Evolutionary conservation across 1,140 invertebrate species (phyloP).

Genomic region (Scaptomyza montana): DNA sequence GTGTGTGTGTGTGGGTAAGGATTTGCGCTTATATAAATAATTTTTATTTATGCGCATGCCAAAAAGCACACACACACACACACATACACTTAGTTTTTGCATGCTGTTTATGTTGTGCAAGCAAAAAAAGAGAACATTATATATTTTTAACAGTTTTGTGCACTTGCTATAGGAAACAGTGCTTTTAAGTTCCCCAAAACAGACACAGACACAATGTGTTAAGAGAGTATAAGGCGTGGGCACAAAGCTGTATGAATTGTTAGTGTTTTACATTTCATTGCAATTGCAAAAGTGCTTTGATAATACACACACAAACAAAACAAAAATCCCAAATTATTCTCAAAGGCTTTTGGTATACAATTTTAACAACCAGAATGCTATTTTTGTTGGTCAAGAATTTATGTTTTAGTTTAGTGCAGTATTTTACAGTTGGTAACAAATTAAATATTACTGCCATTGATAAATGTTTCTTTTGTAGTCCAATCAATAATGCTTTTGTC

Average conservation of each 20-base stretch:
- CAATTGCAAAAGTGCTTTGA: too few relatives aligned
- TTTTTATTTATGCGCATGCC: constrained; percentile 64
- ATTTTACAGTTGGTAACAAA: not conserved
- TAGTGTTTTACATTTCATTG: constrained; percentile 1
- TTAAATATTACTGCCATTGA: too few relatives aligned
- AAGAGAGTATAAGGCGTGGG: not conserved
- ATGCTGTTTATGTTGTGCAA: constrained; percentile 27
- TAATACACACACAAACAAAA: too few relatives aligned
- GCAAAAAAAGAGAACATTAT: constrained; percentile 36
- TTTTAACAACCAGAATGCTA: not conserved
- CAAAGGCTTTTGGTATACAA: too few relatives aligned
- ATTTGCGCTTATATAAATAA: constrained; percentile 77
- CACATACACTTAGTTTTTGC: constrained; percentile 38
- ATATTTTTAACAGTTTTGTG: constrained; percentile 51
- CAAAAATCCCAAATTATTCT: too few relatives aligned
- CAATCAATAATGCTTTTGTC: not conserved
- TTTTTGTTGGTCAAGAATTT: not conserved
- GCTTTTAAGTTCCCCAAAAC: constrained; percentile 3
- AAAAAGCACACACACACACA: constrained; percentile 54
- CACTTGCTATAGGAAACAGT: constrained; percentile 15
- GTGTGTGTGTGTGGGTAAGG: constrained; percentile 38
- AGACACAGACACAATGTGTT: not conserved
- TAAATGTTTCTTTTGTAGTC: not conserved
- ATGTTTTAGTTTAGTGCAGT: not conserved
- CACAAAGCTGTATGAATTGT: constrained; percentile 4